phyloP scores from a whole-genome alignment of 2,113 vertebrate species.

The Xenopus borealis region DNA sequence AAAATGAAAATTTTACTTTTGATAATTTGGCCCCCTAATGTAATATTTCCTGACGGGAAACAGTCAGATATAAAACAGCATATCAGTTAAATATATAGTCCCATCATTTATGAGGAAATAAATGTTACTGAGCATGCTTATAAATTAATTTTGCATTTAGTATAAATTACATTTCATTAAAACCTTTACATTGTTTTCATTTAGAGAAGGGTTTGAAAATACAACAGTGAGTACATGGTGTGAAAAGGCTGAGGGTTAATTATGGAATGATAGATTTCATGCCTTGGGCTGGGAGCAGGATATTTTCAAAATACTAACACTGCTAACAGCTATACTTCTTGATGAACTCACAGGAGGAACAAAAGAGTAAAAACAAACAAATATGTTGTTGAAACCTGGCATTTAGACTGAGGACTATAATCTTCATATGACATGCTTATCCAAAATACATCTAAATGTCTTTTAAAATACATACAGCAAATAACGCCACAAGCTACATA shows the following conservation, averaged over 20 bases:
- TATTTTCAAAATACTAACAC: conserved; percentile 1
- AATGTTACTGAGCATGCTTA: too few species aligned
- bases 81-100: too few species aligned
- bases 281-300: conserved; percentile 6
- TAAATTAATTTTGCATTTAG: too few species aligned
- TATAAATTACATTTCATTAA: too few species aligned
- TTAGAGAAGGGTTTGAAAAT: neutral
- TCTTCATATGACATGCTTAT: neutral
- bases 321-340: neutral
- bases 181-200: neutral
- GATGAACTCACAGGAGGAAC: neutral
- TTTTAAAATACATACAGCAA: neutral
- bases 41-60: too few species aligned
- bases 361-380: neutral
- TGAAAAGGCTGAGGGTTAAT: neutral
- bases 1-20: too few species aligned
- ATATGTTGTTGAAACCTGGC: neutral
- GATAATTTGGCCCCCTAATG: too few species aligned
- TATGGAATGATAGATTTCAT: neutral
- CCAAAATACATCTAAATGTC: neutral
- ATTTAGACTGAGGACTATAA: neutral
- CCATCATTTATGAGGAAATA: too few species aligned
- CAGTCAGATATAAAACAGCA: too few species aligned
- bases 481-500: too few species aligned
- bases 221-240: neutral